A percentile compares a stretch with the other conserved stretches of the same genome.
These are phyloP conservation scores for Drosophila takahashii DNA, from an alignment of 1,140 invertebrate species.

Conservation along the genomic window DNA sequence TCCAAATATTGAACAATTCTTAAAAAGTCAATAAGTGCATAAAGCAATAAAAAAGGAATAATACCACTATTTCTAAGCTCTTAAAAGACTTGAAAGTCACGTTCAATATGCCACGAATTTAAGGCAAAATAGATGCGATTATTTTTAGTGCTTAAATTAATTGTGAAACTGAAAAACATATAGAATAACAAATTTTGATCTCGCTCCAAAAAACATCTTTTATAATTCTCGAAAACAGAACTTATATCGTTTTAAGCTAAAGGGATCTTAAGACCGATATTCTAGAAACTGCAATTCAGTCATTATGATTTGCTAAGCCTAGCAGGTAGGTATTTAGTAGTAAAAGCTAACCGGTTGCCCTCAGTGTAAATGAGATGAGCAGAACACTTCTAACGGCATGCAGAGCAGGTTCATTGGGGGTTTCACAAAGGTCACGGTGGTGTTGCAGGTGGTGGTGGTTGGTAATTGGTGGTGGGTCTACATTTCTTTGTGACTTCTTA, in stretches of 20 bases:
- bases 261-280: no score
- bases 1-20: not conserved
- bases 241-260: no score
- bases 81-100: not conserved
- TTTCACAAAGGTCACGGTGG: conserved; percentile 36
- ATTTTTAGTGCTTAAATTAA: not conserved
- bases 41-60: no score
- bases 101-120: not conserved
- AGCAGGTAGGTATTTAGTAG: no score
- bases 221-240: no score
- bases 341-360: not conserved
- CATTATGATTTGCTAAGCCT: no score
- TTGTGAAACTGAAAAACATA: not conserved
- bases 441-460: conserved; percentile 25
- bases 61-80: not conserved
- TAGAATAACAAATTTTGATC: no score
- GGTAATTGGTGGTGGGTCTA: conserved; percentile 37
- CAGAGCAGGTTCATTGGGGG: conserved; percentile 35
- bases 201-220: no score
- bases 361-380: conserved; percentile 23
- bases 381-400: conserved; percentile 44
- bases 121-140: not conserved
- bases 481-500: conserved; percentile 40
- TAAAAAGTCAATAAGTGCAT: no score
- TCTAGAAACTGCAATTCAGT: no score